Evolutionary conservation across 2,888 invertebrate species (phyloP).

Genomic region (Camponotus fellah): DNA sequence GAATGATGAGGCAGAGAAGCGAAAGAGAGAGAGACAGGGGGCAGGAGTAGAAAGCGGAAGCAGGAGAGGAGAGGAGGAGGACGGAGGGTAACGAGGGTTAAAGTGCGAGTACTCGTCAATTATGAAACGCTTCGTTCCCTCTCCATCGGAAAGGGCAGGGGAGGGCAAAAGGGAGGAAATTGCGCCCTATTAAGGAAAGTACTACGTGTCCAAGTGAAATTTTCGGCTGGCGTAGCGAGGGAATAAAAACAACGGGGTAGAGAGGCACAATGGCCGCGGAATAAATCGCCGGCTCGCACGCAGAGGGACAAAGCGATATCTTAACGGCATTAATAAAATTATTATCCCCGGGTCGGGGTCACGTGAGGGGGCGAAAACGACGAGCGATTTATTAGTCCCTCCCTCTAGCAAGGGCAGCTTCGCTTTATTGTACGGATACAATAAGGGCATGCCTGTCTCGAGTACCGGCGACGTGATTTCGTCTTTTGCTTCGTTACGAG

Average conservation of each 20-base stretch:
- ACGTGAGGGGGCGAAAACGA: constrained; percentile 24
- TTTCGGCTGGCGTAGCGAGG: constrained; percentile 59
- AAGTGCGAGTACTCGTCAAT: constrained; percentile 79
- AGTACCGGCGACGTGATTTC: constrained; percentile 21
- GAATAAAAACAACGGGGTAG: constrained; percentile 62
- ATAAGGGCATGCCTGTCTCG: constrained; percentile 29
- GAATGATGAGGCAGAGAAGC: constrained; percentile 38
- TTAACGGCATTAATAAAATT: constrained; percentile 53
- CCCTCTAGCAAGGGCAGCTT: background rate
- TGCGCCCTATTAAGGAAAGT: constrained; percentile 75
- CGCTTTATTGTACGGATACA: constrained; percentile 18
- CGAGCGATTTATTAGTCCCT: constrained; percentile 30
- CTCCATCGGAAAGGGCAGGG: constrained; percentile 36
- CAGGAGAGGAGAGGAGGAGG: background rate
- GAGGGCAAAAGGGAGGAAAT: constrained; percentile 61
- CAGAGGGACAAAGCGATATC: constrained; percentile 46
- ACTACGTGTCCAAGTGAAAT: constrained; percentile 74
- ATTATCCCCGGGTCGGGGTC: constrained; percentile 29
- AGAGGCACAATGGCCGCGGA: constrained; percentile 24
- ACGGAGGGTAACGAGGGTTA: constrained; percentile 72
- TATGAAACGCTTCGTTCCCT: constrained; percentile 75
- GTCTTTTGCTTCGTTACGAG: constrained; percentile 39
- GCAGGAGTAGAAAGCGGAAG: background rate
- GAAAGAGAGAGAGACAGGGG: background rate
- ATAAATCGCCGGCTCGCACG: constrained; percentile 49